These are phyloP conservation scores for Lateolabrax maculatus DNA, from an alignment of 2,797 vertebrate species.

Conservation along the genomic window DNA sequence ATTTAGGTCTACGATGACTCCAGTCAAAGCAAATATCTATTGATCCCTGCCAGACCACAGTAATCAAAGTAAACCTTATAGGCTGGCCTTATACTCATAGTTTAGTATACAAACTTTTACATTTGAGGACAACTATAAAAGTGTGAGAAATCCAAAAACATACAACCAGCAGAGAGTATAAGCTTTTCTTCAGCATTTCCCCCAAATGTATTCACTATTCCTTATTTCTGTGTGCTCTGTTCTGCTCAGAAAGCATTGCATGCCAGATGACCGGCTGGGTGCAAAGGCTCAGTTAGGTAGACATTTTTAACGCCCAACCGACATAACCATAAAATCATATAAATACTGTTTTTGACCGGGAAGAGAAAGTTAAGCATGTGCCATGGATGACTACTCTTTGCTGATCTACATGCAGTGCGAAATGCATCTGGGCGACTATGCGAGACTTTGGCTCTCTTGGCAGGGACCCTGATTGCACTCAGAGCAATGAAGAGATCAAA, in stretches of 20 bases:
- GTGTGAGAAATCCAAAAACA: constrained; percentile 7
- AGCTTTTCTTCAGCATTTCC: neutral
- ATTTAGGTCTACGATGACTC: constrained; percentile 30
- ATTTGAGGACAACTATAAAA: neutral
- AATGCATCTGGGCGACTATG: constrained; percentile 39
- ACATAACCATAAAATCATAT: constrained; percentile 58
- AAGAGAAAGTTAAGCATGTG: constrained; percentile 31
- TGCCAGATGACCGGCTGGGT: constrained; percentile 40
- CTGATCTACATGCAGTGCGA: constrained; percentile 44
- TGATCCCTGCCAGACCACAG: constrained; percentile 29
- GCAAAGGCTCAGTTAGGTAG: constrained; percentile 15
- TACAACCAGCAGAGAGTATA: neutral
- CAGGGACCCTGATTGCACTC: constrained; percentile 44
- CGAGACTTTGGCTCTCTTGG: constrained; percentile 38
- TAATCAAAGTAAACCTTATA: neutral
- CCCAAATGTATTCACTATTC: neutral
- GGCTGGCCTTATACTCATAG: too few relatives aligned
- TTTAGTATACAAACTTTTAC: neutral
- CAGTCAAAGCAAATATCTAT: neutral
- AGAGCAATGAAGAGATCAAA: constrained; percentile 65
- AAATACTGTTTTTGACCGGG: constrained; percentile 46
- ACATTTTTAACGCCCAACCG: constrained; percentile 35
- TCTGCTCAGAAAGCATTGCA: neutral
- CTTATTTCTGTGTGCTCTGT: neutral
- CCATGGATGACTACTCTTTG: constrained; percentile 29